Evolutionary conservation across 1,140 invertebrate genomes (phyloP), one percentile per base, ranked within the genome.

Genomic region (Parasteatoda tepidariorum): DNA sequence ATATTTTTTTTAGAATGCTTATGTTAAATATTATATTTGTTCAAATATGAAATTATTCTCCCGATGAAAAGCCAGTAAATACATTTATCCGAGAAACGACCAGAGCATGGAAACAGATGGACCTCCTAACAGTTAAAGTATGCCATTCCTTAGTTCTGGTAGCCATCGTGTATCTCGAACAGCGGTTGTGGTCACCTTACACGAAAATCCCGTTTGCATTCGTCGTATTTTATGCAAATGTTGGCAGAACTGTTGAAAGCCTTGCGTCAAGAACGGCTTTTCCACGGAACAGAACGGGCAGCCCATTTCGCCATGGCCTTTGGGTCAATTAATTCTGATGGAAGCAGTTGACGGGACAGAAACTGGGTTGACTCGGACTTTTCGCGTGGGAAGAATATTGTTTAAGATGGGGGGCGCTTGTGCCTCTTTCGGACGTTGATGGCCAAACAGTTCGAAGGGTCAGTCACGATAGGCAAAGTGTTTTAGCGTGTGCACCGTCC

Each of bases 221-320:
- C 74, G 74, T 78, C 75, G 75, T 78, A 78, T 78, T 78, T 78
- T 62, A 78, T 78, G 75, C 62, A 67, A 78, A 78, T 78, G 22
- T 28, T 30, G 9, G 15, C 28, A 33, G 1, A 28, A 13, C 75
- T 59, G 75, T 57, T 78, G 75, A 78, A 78, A 78, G 75, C 38
- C 62, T 18, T 7, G 61, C 73, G 59, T 67, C 75, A 78, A 41
- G 26, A n/a, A 6, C 18, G 31, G 28, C 31, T n/a, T 59, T 28
- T 38, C 34, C 33, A 76, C 57, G 59, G 24, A 28, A n/a, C n/a
- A 28, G 54, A 64, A 15, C 9, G 34, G 34, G 41, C 41, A 24
- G 3, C n/a, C n/a, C n/a, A n/a, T n/a, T n/a, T n/a, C n/a, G n/a
- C n/a, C n/a, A n/a, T n/a, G n/a, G n/a, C n/a, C n/a, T n/a, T n/a